Evolutionary conservation across 2,113 vertebrate genomes (phyloP).

Genomic region (Rana temporaria): DNA sequence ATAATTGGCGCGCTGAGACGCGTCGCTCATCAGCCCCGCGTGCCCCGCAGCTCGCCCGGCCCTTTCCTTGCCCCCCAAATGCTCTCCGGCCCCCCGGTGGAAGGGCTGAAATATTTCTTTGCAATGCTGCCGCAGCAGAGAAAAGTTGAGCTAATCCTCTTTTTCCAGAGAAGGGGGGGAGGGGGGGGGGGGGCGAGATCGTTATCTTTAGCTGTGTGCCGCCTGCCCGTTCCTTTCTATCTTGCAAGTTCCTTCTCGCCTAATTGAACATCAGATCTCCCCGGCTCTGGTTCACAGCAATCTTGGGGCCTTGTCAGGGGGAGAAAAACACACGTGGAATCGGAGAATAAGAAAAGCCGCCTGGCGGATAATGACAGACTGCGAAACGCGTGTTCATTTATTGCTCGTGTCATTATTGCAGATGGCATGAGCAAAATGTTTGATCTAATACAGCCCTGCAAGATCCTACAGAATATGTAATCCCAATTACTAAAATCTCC

Average conservation of each 20-base stretch:
- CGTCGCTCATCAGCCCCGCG: too few relatives aligned
- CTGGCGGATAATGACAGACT: not conserved
- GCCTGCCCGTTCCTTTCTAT: conserved; percentile 67
- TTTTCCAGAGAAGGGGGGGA: conserved; percentile 68
- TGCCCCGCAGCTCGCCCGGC: too few relatives aligned
- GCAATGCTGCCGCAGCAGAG: conserved; percentile 63
- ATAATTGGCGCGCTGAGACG: too few relatives aligned
- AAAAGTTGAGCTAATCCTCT: conserved; percentile 76
- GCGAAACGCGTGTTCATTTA: conserved; percentile 20
- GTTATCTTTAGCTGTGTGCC: conserved; percentile 71
- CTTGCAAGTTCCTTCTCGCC: conserved; percentile 71
- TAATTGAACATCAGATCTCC: conserved; percentile 73
- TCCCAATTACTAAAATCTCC: too few relatives aligned
- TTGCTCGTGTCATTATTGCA: not conserved
- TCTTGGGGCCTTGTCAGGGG: conserved; percentile 69
- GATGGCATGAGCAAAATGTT: not conserved
- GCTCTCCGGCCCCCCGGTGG: not conserved
- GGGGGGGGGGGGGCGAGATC: conserved; percentile 64
- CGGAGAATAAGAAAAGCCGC: conserved; percentile 42
- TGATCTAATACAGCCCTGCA: not conserved
- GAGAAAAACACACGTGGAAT: conserved; percentile 59
- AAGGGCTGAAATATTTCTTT: conserved; percentile 34
- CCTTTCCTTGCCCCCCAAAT: not conserved
- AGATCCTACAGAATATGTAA: not conserved
- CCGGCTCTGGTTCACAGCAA: conserved; percentile 69